Conservation (phyloP, 1,140 invertebrate species). For the Microplitis mediator region DNA sequence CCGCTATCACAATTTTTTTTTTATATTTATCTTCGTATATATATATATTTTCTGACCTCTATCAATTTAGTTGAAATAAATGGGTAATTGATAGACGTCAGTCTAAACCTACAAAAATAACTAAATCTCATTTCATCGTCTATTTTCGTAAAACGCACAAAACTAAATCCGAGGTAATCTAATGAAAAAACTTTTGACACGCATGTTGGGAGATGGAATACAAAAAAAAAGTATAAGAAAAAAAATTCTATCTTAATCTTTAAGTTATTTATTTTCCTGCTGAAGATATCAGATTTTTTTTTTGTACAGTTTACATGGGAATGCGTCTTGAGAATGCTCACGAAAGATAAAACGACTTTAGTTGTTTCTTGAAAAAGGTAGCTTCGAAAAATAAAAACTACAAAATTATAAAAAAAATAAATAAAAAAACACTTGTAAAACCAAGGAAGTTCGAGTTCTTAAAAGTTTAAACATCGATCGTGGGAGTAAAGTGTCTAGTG, state of each 20-base stretch:
- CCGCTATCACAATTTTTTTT: not conserved
- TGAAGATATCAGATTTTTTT: not conserved
- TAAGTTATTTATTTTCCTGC: not conserved
- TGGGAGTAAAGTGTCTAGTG: not conserved
- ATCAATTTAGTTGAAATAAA: too few species aligned
- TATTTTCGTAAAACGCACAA: not conserved
- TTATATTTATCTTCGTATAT: not conserved
- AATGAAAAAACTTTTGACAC: not conserved
- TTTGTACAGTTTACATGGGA: not conserved
- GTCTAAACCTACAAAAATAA: too few species aligned
- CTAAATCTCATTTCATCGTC: too few species aligned
- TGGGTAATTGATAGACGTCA: too few species aligned
- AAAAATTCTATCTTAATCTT: not conserved
- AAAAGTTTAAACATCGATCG: slow-evolving; percentile 10
- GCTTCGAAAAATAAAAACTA: not conserved
- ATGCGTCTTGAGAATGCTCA: not conserved
- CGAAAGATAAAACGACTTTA: slow-evolving; percentile 18
- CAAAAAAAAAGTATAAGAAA: not conserved
- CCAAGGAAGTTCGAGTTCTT: not conserved
- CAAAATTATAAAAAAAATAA: not conserved
- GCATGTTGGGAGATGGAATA: not conserved
- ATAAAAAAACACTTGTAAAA: not conserved
- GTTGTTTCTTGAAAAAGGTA: not conserved
- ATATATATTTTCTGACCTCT: too few species aligned
- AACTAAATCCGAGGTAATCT: not conserved